These are phyloP conservation scores for Pheosia tremula DNA, from an alignment of 2,888 invertebrate genomes.

Conservation along the genomic window DNA sequence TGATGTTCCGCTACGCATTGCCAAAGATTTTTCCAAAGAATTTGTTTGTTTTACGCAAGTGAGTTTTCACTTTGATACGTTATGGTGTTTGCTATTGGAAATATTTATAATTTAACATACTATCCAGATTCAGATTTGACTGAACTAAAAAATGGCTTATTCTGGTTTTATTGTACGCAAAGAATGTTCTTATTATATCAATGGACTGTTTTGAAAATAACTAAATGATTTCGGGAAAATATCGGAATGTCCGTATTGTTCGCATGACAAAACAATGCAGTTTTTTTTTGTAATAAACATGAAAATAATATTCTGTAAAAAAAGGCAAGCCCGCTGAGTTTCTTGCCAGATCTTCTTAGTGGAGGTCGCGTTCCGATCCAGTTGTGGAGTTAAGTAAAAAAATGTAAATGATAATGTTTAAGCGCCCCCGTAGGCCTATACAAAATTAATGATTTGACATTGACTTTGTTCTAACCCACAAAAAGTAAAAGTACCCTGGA, in stretches of 20 bases:
- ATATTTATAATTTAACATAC: conserved; percentile 5
- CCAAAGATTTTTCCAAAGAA: conserved; percentile 35
- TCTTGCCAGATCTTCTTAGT: too few species aligned
- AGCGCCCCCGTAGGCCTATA: too few species aligned
- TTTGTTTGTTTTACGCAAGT: conserved; percentile 14
- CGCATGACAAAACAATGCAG: too few species aligned
- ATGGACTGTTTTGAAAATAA: not conserved
- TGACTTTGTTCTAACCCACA: not conserved
- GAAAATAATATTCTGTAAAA: too few species aligned
- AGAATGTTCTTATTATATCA: not conserved
- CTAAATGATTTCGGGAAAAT: not conserved
- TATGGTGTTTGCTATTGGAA: conserved; percentile 29
- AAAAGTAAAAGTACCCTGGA: not conserved
- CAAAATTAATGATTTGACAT: too few species aligned
- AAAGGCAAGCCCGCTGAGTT: too few species aligned
- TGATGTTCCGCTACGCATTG: conserved; percentile 37
- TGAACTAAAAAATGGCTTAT: conserved; percentile 2
- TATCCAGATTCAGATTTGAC: not conserved
- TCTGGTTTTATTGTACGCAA: not conserved
- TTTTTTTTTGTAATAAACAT: too few species aligned
- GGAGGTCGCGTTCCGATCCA: too few species aligned
- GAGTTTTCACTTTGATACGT: conserved; percentile 27
- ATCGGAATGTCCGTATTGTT: not conserved
- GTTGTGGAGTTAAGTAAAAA: too few species aligned
- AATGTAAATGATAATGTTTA: too few species aligned